Conservation (phyloP, 2,797 vertebrate species). For the Tragopan temminckii region DNA sequence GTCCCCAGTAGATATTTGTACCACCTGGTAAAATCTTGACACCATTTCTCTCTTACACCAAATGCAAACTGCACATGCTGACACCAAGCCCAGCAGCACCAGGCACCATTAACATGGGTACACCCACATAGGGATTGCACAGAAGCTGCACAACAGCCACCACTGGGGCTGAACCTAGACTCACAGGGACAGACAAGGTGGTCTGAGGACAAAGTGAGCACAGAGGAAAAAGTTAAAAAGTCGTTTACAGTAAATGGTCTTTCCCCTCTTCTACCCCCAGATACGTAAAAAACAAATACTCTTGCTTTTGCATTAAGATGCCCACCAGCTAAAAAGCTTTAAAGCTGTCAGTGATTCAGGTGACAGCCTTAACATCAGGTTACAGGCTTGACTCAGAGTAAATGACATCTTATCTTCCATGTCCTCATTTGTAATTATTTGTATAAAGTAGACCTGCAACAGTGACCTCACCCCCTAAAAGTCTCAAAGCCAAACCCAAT, state of each 20-base stretch:
- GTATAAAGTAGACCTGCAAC: background rate
- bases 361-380: background rate
- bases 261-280: background rate
- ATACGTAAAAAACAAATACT: background rate
- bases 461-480: background rate
- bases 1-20: background rate
- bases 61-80: background rate
- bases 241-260: background rate
- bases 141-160: background rate
- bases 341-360: background rate
- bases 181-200: background rate
- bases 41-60: background rate
- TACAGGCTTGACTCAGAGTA: background rate
- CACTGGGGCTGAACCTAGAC: background rate
- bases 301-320: fast-evolving
- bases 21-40: background rate
- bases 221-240: background rate
- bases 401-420: background rate
- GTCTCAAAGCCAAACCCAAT: background rate
- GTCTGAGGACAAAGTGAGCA: background rate
- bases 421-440: background rate
- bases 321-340: background rate
- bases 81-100: background rate
- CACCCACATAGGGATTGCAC: fast-evolving
- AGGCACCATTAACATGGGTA: background rate